Base-by-base conservation (phyloP, 2,113 vertebrate genomes). In the Siniperca chuatsi region DNA sequence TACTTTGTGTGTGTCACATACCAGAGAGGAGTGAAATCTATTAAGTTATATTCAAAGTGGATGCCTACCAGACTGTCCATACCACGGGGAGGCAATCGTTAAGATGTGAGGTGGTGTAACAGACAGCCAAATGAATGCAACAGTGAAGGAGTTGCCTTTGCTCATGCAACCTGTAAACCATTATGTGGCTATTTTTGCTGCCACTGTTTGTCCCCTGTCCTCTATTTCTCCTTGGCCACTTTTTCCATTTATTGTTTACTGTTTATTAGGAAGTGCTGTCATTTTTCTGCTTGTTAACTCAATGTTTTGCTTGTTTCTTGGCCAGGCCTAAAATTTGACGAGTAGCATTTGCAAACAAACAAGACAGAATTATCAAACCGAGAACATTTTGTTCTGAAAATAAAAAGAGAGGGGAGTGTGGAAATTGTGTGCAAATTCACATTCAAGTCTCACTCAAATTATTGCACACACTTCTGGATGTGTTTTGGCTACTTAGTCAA, bases 301-400 rank as follows among this genome's bases (percentile, higher is more conserved):
- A 76, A 89, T 61, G 42, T 62, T 44, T 66, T 69, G 25, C 18
- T 74, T 29, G 60, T 60, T 70, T 40, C 48, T 46, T 5, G 1
- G 48, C 21, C 25, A 2, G 46, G 10, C 1, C 10, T 86, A 46
- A 55, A 40, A 79, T 58, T 23, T 78, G 68, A 82, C 78, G 75
- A 81, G 42, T 16, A 15, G 33, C 48, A 78, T 69, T 75, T 69
- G 60, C 48, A 85, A 88, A 70, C 64, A 82, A 75, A 77, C 65
- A 18, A 35, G 67, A 70, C 62, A 57, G 37, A 83, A 37, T 60
- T n/a, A 29, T 68, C 57, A 52, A 79, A 79, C 23, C 11, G 15
- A 68, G 25, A 2, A 18, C 4, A n/a, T 48, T 74, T 62, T 67
- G 37, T 65, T 40, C 37, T 1, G 1, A 12, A 78, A 29, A 73